These are phyloP conservation scores for Eumacrocentrus americanus DNA, from an alignment of 2,888 invertebrate species.

Conservation along the genomic window DNA sequence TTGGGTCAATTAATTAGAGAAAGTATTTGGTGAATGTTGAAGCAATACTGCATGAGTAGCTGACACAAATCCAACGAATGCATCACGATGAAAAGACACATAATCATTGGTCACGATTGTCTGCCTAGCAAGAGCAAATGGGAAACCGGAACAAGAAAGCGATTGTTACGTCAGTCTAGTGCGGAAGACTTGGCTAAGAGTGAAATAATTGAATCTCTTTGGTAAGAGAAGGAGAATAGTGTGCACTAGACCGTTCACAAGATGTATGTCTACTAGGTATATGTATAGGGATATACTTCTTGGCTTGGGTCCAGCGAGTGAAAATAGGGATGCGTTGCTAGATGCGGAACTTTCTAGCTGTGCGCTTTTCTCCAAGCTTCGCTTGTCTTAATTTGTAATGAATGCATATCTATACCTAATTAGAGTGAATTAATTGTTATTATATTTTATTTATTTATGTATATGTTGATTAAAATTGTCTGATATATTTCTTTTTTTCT, in stretches of 20 bases:
- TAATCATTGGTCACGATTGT: neutral
- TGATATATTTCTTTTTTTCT: neutral
- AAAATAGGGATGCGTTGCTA: constrained; percentile 14
- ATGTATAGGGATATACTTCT: too few relatives aligned
- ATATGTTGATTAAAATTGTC: too few relatives aligned
- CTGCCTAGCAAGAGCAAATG: neutral
- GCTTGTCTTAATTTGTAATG: neutral
- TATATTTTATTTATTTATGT: neutral
- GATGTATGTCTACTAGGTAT: constrained; percentile 10
- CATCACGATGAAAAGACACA: neutral
- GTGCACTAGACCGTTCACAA: neutral
- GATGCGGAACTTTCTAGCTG: neutral
- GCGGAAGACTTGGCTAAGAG: neutral
- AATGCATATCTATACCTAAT: neutral
- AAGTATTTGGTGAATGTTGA: too few relatives aligned
- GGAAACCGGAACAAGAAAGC: constrained; percentile 10
- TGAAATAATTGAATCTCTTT: constrained; percentile 1
- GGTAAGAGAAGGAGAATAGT: neutral
- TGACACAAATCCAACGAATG: too few relatives aligned
- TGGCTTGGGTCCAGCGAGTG: constrained; percentile 22
- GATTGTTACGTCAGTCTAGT: constrained; percentile 17
- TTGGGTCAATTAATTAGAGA: neutral
- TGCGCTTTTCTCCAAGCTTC: constrained; percentile 3
- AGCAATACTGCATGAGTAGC: too few relatives aligned
- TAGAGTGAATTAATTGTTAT: neutral